These are phyloP conservation scores for Siphamia tubifer DNA, from an alignment of 2,113 vertebrate genomes.

Conservation along the genomic window DNA sequence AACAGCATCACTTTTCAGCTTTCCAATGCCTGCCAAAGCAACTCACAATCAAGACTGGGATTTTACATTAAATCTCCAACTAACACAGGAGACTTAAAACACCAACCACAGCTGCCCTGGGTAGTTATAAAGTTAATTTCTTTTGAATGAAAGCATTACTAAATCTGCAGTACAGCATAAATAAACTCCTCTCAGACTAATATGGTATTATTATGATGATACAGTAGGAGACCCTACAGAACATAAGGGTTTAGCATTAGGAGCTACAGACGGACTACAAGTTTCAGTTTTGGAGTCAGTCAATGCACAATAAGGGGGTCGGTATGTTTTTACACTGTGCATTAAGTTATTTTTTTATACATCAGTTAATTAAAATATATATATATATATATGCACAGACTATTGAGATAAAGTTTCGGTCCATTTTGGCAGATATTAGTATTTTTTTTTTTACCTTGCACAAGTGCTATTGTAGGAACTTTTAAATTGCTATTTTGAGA, in stretches of 20 bases:
- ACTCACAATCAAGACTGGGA: background rate
- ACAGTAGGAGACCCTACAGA: constrained; percentile 48
- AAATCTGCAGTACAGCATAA: constrained; percentile 11
- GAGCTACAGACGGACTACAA: background rate
- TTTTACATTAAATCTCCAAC: background rate
- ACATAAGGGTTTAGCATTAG: background rate
- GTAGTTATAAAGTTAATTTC: constrained; percentile 40
- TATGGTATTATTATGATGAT: constrained; percentile 1
- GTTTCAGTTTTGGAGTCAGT: no score
- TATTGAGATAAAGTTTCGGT: no score
- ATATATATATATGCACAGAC: no score
- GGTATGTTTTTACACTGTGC: no score
- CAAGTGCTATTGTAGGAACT: no score
- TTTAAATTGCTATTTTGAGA: no score
- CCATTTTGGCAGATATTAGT: no score
- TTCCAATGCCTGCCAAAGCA: background rate
- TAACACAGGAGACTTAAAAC: background rate
- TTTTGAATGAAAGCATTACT: constrained; percentile 33
- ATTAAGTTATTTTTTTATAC: no score
- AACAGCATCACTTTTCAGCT: background rate
- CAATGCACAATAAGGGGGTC: no score
- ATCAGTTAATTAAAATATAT: no score
- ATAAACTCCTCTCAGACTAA: constrained; percentile 10
- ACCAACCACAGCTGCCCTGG: background rate
- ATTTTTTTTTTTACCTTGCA: no score